Percentiles rank a stretch among this genome's conserved stretches.
Conservation (phyloP, 2,797 vertebrate genomes). For the Arvicola amphibius region DNA sequence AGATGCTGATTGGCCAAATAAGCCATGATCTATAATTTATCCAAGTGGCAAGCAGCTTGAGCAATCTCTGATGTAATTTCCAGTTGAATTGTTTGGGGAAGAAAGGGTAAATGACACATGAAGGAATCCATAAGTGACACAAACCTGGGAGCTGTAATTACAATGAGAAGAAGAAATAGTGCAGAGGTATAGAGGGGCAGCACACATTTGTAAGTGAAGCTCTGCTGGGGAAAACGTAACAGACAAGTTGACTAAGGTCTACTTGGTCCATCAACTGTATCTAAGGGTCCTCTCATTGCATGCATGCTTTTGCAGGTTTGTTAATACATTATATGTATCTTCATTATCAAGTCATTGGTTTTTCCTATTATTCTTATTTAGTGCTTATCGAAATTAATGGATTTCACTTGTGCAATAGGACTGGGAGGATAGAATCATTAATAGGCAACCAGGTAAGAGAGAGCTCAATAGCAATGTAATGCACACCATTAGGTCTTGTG, state of each 20-base stretch:
- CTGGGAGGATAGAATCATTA: not conserved
- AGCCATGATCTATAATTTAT: constrained; percentile 57
- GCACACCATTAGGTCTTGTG: not conserved
- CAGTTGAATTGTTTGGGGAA: constrained; percentile 75
- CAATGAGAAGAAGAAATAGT: constrained; percentile 25
- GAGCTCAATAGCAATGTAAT: not conserved
- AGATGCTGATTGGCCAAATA: constrained; percentile 40
- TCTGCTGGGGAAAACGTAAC: not conserved
- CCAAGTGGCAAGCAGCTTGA: constrained; percentile 65
- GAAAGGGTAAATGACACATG: constrained; percentile 77
- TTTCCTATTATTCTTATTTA: not conserved
- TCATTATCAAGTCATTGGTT: not conserved
- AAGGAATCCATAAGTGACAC: constrained; percentile 52
- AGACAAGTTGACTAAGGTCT: not conserved
- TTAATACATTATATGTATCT: not conserved
- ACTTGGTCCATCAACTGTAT: not conserved
- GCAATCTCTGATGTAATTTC: constrained; percentile 74
- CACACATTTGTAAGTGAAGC: not conserved
- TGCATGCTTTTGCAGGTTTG: not conserved
- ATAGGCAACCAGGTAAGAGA: not conserved
- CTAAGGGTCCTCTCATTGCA: not conserved
- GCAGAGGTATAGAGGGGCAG: not conserved
- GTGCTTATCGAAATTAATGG: not conserved
- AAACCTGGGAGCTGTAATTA: constrained; percentile 49
- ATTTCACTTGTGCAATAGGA: not conserved